Conservation (phyloP, 2,797 vertebrate genomes). For the Avahi laniger region DNA sequence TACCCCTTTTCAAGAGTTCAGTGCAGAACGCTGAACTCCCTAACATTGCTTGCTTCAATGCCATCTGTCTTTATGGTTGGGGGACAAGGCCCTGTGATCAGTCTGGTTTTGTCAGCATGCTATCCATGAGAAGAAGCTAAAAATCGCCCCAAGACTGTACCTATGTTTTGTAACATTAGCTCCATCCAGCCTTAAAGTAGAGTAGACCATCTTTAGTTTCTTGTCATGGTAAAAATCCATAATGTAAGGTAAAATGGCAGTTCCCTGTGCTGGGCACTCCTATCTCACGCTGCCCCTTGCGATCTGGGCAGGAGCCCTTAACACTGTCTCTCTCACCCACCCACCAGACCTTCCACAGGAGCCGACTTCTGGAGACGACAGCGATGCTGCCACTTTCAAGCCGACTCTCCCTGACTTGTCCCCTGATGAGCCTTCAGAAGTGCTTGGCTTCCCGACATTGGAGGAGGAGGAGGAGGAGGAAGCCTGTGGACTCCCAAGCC, state of each 20-base stretch:
- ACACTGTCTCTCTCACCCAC: constrained; percentile 17
- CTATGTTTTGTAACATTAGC: accelerated
- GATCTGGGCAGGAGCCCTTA: background rate
- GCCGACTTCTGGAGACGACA: constrained; percentile 90
- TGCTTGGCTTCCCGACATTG: constrained; percentile 81
- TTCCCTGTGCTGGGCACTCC: accelerated
- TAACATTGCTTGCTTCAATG: accelerated
- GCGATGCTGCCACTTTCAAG: constrained; percentile 95
- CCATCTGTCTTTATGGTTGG: too few relatives aligned
- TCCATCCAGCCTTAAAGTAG: constrained; percentile 30
- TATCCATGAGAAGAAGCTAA: background rate
- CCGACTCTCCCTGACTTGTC: constrained; percentile 97
- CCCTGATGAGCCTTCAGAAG: constrained; percentile 95
- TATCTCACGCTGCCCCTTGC: background rate
- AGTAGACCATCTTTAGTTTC: background rate
- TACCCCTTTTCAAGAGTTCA: background rate
- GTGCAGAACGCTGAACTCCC: accelerated
- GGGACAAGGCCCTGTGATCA: accelerated
- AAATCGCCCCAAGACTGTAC: background rate
- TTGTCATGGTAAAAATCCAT: background rate
- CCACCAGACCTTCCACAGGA: constrained; percentile 89
- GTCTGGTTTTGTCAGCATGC: background rate
- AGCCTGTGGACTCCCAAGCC: constrained; percentile 84
- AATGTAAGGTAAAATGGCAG: background rate
- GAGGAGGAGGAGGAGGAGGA: constrained; percentile 82